phyloP scores from a whole-genome alignment of 2,113 vertebrate species.

The Salminus brasiliensis region DNA sequence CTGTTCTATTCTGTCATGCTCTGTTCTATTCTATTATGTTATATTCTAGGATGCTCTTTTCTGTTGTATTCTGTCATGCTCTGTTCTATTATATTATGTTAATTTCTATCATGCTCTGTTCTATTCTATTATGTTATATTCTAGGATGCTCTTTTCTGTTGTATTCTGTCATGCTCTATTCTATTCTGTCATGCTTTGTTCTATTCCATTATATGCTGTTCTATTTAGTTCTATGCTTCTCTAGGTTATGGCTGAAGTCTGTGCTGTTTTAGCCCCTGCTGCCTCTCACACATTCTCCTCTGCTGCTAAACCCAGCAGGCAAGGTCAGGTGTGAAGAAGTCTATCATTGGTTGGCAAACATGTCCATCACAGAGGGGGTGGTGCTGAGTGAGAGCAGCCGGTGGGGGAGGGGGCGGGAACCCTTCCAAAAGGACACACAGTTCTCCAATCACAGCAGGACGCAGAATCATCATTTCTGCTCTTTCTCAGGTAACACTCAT shows the following conservation, averaged over 20 bases:
- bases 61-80: too few relatives aligned
- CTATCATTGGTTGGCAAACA: slow-evolving; percentile 39
- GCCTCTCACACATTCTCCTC: neutral
- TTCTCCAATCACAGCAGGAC: slow-evolving; percentile 63
- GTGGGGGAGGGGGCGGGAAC: slow-evolving; percentile 54
- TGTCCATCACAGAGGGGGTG: slow-evolving; percentile 46
- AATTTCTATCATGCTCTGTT: neutral
- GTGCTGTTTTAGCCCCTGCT: neutral
- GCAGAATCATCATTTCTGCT: slow-evolving; percentile 64
- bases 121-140: neutral
- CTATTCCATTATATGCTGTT: neutral
- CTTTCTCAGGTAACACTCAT: slow-evolving; percentile 70
- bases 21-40: too few relatives aligned
- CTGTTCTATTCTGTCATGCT: too few relatives aligned
- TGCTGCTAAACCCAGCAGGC: slow-evolving; percentile 38
- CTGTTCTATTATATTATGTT: neutral
- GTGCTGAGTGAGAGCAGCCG: slow-evolving; percentile 63
- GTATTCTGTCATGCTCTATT: neutral
- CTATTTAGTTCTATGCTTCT: neutral
- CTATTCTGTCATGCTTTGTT: too few relatives aligned
- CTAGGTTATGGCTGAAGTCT: neutral
- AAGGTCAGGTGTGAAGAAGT: slow-evolving; percentile 55
- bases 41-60: too few relatives aligned
- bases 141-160: neutral
- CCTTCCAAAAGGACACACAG: slow-evolving; percentile 69